Conservation (phyloP, 1,140 invertebrate genomes). For the Eciton burchellii region DNA sequence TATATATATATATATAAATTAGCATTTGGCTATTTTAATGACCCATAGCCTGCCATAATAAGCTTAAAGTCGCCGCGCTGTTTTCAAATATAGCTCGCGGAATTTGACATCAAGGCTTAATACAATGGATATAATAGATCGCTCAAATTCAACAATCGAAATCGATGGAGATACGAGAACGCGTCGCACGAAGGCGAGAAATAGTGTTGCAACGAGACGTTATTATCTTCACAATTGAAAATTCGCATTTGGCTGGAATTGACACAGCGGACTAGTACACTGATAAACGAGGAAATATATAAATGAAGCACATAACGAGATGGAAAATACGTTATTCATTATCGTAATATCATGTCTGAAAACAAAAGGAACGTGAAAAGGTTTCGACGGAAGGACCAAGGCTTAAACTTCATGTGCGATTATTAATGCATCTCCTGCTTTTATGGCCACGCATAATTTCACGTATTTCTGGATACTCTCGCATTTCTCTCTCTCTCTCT, state of each 20-base stretch:
- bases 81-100: neutral
- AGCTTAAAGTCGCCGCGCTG: neutral
- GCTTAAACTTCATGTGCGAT: neutral
- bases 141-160: neutral
- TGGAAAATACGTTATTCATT: too few species aligned
- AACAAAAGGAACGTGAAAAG: neutral
- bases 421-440: neutral
- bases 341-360: neutral
- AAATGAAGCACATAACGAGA: neutral
- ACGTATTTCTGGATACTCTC: neutral
- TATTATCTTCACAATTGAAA: neutral
- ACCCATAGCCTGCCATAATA: neutral
- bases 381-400: neutral
- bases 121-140: neutral
- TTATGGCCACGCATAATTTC: neutral
- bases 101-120: neutral
- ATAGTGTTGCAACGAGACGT: neutral
- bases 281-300: neutral
- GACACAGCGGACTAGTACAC: neutral
- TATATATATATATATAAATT: neutral
- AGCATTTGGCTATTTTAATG: neutral
- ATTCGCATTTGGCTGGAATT: neutral
- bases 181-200: neutral
- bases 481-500: neutral
- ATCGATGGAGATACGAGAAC: neutral